Base-by-base conservation (phyloP, 1,140 invertebrate genomes). In the Antheraea pernyi region DNA sequence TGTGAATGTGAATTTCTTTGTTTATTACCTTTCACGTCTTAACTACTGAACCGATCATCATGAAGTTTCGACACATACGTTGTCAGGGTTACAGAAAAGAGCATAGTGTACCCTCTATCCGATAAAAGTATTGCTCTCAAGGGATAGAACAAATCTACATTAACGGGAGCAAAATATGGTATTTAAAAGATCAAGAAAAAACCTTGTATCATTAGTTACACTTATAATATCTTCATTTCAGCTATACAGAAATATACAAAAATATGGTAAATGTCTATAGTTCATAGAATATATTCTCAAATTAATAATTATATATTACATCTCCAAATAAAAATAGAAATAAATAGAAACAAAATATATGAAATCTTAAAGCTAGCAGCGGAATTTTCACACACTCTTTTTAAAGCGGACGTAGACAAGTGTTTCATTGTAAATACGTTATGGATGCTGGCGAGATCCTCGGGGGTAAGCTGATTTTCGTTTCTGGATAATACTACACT, bases 401-500 rank as follows among this genome's bases (percentile, higher is more conserved):
- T 92, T 58, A 94, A 83, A 16, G 91, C 87, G 10, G 93, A 94
- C 4, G 93, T 94, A 7, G 91, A 93, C 2, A 96, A 86, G 8
- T 94, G 93, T 48, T 94, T 94, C 19, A 94, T 88, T 0, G 91
- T 87, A 46, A 96, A 93, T 37, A 96, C 92, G 77, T 94, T 94
- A 63, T 95, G 94, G 9, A 96, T 94, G 68, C 94, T 94, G 42
- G 93, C 92, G 16, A 96, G 85, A 73, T 95, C 94, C 81, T 93
- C 81, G 0, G 83, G 82, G 13, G 91, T 92, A 0, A 94, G 83
- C 19, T 96, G 92, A 65, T 93, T 91, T 59, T 94, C 94, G 68
- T 95, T 93, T 39, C 95, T 93, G 0, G 95, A 93, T 3, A 97
- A 76, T 1, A 97, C 92, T 37, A 96, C 89, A 8, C 95, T 95